Evolutionary conservation across 2,113 vertebrate genomes (phyloP).

Genomic region (Chrysemys picta): DNA sequence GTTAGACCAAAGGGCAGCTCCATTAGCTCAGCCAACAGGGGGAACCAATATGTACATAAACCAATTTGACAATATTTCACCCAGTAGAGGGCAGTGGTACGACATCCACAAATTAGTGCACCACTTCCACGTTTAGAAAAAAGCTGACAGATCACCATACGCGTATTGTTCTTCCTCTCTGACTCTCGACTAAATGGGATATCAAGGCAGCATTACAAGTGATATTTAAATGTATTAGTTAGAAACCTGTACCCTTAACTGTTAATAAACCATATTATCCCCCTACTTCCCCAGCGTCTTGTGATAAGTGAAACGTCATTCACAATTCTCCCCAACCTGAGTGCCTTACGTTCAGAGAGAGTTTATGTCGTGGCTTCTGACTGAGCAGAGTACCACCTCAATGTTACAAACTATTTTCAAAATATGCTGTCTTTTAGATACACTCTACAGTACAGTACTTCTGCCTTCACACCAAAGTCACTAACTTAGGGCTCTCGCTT

Average conservation of each 20-base stretch:
- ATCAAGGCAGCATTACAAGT: background rate
- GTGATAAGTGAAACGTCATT: background rate
- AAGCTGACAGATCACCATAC: background rate
- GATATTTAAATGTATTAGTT: background rate
- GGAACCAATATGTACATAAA: slow-evolving; percentile 45
- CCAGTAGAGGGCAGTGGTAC: background rate
- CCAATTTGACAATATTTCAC: background rate
- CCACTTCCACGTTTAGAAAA: background rate
- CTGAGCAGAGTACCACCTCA: background rate
- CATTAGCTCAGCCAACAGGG: slow-evolving; percentile 53
- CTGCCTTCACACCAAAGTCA: background rate
- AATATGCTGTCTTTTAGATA: background rate
- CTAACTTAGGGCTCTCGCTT: background rate
- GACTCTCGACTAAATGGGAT: background rate
- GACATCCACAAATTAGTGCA: background rate
- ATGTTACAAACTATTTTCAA: background rate
- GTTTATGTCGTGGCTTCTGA: background rate
- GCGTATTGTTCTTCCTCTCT: background rate
- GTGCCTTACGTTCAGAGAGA: background rate
- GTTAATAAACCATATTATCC: background rate
- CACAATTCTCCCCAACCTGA: background rate
- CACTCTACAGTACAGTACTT: background rate
- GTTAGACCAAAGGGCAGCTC: slow-evolving; percentile 1
- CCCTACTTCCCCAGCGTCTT: background rate
- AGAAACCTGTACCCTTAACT: background rate